These are phyloP conservation scores for Eurytoma adleriae DNA, from an alignment of 2,888 invertebrate genomes.

Conservation along the genomic window DNA sequence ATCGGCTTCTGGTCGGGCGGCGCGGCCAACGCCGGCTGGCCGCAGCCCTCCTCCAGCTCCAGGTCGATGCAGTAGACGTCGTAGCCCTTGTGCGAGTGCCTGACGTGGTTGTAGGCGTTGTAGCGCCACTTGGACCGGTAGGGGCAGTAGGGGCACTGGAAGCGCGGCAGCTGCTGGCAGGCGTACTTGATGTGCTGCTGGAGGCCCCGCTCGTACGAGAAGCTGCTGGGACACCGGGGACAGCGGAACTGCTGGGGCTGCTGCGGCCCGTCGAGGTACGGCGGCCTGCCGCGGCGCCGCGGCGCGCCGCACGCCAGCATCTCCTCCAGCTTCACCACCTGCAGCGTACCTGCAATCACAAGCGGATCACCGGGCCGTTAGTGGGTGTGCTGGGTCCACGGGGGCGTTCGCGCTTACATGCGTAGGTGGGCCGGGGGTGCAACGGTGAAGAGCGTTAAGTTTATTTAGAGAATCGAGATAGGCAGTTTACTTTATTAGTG, in stretches of 20 bases:
- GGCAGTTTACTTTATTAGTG: too few relatives aligned
- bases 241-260: slow-evolving; percentile 7
- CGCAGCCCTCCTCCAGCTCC: too few relatives aligned
- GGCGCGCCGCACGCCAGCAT: background rate
- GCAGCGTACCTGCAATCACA: slow-evolving; percentile 1
- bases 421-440: background rate
- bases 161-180: background rate
- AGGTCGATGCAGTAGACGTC: slow-evolving; percentile 58
- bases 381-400: background rate
- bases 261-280: background rate
- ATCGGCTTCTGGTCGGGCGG: too few relatives aligned
- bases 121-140: slow-evolving; percentile 74
- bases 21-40: too few relatives aligned
- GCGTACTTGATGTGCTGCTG: background rate
- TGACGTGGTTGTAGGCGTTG: slow-evolving; percentile 69
- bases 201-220: background rate
- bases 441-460: too few relatives aligned
- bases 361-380: background rate
- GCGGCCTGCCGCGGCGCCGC: background rate
- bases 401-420: background rate
- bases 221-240: slow-evolving; percentile 55
- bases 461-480: too few relatives aligned
- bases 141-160: background rate
- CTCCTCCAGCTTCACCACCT: background rate
- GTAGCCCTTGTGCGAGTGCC: slow-evolving; percentile 61